A percentile compares a stretch with the other conserved stretches of the same genome.
Evolutionary conservation across 2,888 invertebrate genomes (phyloP).

Genomic region (Ectemnius lituratus): DNA sequence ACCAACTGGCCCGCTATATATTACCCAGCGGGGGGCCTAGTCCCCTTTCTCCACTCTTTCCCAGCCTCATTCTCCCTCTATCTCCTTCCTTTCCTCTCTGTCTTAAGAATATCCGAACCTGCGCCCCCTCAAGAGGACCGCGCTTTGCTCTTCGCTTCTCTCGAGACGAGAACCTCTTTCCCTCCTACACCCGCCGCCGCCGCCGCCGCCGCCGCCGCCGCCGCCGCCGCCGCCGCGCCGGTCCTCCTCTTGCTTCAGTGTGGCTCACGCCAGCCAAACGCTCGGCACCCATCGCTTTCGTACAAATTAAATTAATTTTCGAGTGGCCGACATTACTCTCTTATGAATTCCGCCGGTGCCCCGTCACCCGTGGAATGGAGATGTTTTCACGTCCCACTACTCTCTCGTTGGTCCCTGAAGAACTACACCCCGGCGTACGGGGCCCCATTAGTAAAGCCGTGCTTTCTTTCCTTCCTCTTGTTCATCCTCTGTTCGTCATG

Average conservation of each 20-base stretch:
- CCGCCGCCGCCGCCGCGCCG: too few species aligned
- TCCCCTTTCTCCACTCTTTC: conserved; percentile 34
- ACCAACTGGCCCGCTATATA: conserved; percentile 75
- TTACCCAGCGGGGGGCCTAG: conserved; percentile 75
- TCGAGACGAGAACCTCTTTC: background rate
- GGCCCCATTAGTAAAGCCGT: conserved; percentile 63
- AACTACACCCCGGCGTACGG: conserved; percentile 45
- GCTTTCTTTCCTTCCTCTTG: conserved; percentile 50
- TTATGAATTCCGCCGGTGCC: conserved; percentile 70
- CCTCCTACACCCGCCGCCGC: conserved; percentile 5
- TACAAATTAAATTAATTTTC: conserved; percentile 76
- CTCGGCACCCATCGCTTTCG: conserved; percentile 54
- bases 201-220: too few species aligned
- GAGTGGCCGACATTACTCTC: conserved; percentile 71
- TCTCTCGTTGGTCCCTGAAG: conserved; percentile 37
- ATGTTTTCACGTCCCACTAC: conserved; percentile 66
- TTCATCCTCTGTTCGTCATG: conserved; percentile 41
- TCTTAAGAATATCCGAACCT: conserved; percentile 60
- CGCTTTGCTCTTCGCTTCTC: conserved; percentile 27
- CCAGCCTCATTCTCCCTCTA: conserved; percentile 15
- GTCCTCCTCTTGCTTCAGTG: conserved; percentile 14
- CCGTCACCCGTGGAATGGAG: conserved; percentile 67
- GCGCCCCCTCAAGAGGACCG: conserved; percentile 47
- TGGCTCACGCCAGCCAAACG: conserved; percentile 21
- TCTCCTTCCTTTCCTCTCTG: conserved; percentile 22